phyloP scores from a whole-genome alignment of 2,888 invertebrate species.

The Dromius quadrimaculatus region DNA sequence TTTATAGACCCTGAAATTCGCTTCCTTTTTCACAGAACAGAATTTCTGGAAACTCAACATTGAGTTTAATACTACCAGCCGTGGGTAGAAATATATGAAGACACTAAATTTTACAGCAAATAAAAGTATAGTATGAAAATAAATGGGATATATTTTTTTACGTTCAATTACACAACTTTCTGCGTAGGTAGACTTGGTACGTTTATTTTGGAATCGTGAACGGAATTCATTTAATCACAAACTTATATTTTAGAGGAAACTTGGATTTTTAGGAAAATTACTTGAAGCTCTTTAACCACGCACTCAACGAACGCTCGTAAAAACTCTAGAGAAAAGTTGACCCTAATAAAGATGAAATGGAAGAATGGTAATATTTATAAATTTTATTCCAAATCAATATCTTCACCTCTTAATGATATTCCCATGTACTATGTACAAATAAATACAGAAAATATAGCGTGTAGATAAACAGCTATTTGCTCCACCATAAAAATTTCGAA shows the following conservation, averaged over 20 bases:
- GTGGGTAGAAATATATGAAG: constrained; percentile 34
- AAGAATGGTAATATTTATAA: too few relatives aligned
- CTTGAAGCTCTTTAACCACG: neutral
- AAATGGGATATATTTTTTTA: constrained; percentile 13
- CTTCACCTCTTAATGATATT: too few relatives aligned
- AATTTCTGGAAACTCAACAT: constrained; percentile 39
- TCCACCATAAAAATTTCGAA: too few relatives aligned
- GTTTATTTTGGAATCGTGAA: constrained; percentile 15
- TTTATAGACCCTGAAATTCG: constrained; percentile 39
- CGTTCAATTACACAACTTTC: constrained; percentile 17
- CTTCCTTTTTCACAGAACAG: constrained; percentile 14
- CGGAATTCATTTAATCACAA: constrained; percentile 29
- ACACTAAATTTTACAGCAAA: constrained; percentile 37
- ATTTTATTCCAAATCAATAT: too few relatives aligned
- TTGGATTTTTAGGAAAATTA: constrained; percentile 1
- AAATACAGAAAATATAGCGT: too few relatives aligned
- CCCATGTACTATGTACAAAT: too few relatives aligned
- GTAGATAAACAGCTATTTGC: too few relatives aligned
- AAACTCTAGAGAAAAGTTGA: too few relatives aligned
- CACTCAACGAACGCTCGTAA: too few relatives aligned
- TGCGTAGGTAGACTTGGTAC: neutral
- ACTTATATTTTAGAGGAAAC: constrained; percentile 16
- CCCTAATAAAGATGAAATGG: too few relatives aligned
- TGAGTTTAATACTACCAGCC: constrained; percentile 29
- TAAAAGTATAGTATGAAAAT: constrained; percentile 29